Percentiles rank a stretch among this genome's conserved stretches.
These are phyloP conservation scores for Drosophila anceps DNA, from an alignment of 2,888 invertebrate species.

Conservation along the genomic window DNA sequence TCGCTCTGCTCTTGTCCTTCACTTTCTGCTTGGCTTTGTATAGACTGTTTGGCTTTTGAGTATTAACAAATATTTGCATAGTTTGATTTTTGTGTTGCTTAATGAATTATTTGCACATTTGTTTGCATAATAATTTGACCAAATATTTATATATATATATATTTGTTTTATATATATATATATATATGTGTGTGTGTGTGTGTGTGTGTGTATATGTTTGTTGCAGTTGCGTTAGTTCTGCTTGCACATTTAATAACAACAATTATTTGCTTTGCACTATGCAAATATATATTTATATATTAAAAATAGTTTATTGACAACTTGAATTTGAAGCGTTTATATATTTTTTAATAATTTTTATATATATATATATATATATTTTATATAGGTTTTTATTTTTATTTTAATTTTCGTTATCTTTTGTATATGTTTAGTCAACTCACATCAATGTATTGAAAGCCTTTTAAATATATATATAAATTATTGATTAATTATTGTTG, in stretches of 20 bases:
- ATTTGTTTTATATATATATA: constrained; percentile 4
- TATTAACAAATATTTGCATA: constrained; percentile 63
- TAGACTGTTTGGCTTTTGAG: constrained; percentile 31
- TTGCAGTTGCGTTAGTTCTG: constrained; percentile 5
- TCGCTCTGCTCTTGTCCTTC: constrained; percentile 7
- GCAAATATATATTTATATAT: constrained; percentile 35
- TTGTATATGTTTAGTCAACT: constrained; percentile 54
- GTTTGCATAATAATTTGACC: constrained; percentile 38
- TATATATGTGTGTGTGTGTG: constrained; percentile 19
- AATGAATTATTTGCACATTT: constrained; percentile 35
- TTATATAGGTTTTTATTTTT: constrained; percentile 35
- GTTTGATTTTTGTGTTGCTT: constrained; percentile 40
- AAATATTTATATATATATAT: constrained; percentile 32
- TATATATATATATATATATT: constrained; percentile 13
- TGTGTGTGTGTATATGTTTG: constrained; percentile 20
- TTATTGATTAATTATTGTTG: constrained; percentile 32
- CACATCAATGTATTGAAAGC: constrained; percentile 70
- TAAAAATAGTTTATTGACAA: constrained; percentile 58
- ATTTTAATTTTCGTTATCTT: constrained; percentile 46
- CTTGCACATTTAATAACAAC: constrained; percentile 47
- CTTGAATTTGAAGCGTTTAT: constrained; percentile 48
- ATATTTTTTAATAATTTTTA: constrained; percentile 9
- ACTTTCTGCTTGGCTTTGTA: constrained; percentile 1
- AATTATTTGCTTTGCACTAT: constrained; percentile 20
- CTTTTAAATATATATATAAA: constrained; percentile 41